A percentile compares a stretch with the other conserved stretches of the same genome.
phyloP scores from a whole-genome alignment of 2,113 vertebrate species.

The Pandion haliaetus region DNA sequence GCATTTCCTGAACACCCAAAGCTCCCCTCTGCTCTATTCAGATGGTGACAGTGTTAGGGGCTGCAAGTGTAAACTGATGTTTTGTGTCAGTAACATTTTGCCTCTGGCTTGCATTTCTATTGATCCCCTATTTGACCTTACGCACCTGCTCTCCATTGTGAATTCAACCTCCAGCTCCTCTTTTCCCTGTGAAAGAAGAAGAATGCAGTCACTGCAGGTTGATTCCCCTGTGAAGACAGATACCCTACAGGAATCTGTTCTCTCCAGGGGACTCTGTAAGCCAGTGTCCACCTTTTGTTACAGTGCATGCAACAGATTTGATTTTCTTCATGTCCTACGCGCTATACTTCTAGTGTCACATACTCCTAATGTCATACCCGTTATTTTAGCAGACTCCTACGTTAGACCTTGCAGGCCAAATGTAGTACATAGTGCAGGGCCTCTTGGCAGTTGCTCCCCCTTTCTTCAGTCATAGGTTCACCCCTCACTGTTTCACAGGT shows the following conservation, averaged over 20 bases:
- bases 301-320: not conserved
- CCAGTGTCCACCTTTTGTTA: not conserved
- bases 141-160: conserved; percentile 78
- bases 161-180: conserved; percentile 82
- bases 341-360: not conserved
- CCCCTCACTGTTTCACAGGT: not conserved
- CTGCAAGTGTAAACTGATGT: not conserved
- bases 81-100: not conserved
- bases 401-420: not conserved
- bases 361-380: not conserved
- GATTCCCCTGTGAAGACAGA: not conserved
- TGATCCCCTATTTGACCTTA: not conserved
- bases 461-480: not conserved
- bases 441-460: not conserved
- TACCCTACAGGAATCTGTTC: not conserved
- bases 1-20: not conserved
- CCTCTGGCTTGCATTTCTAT: not conserved
- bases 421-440: not conserved
- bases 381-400: not conserved
- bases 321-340: not conserved
- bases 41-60: not conserved
- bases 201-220: not conserved
- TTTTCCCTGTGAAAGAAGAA: conserved; percentile 55
- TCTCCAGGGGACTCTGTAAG: not conserved
- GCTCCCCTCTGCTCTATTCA: not conserved